Evolutionary conservation across 2,888 invertebrate species (phyloP).

Genomic region (Alitta virens): DNA sequence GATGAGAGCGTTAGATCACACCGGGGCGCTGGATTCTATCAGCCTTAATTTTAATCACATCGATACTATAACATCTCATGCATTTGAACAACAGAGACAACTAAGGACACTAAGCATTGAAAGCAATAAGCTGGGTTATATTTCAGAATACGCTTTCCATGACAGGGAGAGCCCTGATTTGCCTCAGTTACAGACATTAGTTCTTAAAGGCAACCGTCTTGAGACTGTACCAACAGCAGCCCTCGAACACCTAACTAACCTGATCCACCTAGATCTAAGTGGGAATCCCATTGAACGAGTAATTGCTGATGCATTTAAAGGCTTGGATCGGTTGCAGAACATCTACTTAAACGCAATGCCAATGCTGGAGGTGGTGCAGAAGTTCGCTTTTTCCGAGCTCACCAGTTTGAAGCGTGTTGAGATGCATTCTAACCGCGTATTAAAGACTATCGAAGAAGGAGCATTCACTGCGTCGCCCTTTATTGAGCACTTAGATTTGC

Average conservation of each 20-base stretch:
- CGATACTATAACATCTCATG: background rate
- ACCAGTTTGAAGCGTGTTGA: constrained; percentile 3
- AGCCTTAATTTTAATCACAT: constrained; percentile 3
- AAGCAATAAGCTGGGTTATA: constrained; percentile 4
- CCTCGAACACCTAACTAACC: constrained; percentile 7
- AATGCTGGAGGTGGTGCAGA: constrained; percentile 11
- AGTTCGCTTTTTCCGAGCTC: constrained; percentile 17
- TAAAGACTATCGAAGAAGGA: constrained; percentile 12
- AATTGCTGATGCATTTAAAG: constrained; percentile 13
- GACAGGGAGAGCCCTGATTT: background rate
- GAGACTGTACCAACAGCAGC: constrained; percentile 8
- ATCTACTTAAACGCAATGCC: constrained; percentile 17
- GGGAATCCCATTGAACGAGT: constrained; percentile 13
- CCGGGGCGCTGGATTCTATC: background rate
- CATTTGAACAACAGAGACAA: constrained; percentile 4
- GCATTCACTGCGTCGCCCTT: constrained; percentile 7
- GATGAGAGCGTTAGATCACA: background rate
- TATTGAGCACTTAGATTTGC: constrained; percentile 15
- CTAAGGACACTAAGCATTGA: constrained; percentile 11
- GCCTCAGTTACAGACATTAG: constrained; percentile 6
- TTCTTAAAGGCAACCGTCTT: constrained; percentile 15
- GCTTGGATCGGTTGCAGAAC: constrained; percentile 3
- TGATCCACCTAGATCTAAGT: constrained; percentile 15
- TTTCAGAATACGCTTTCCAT: constrained; percentile 14
- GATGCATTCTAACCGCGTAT: constrained; percentile 19